Evolutionary conservation across 2,888 invertebrate species (phyloP).

Genomic region (Lydus trimaculatus): DNA sequence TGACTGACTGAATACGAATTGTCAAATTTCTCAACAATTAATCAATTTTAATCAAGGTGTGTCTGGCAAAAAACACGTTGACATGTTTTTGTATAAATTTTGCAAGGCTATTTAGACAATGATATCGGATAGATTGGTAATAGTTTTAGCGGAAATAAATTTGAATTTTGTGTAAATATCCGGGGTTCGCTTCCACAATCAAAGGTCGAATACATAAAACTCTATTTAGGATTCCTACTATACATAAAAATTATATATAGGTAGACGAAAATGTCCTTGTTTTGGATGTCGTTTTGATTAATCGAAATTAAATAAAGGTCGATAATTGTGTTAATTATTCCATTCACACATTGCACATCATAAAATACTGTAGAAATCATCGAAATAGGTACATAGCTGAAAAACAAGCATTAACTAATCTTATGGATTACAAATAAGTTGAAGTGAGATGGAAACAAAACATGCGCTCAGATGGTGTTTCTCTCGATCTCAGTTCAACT

Average conservation of each 20-base stretch:
- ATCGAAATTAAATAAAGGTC: neutral
- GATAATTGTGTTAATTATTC: constrained; percentile 6
- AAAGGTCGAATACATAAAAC: neutral
- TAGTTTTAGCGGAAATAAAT: neutral
- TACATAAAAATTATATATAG: neutral
- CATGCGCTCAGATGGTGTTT: too few relatives aligned
- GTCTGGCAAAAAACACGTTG: neutral
- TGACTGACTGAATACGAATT: neutral
- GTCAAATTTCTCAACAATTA: neutral
- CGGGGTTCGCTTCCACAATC: neutral
- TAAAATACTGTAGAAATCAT: too few relatives aligned
- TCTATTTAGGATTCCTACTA: neutral
- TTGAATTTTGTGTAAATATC: neutral
- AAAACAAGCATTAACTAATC: too few relatives aligned
- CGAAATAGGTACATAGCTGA: too few relatives aligned
- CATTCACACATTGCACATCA: neutral
- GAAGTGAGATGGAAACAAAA: too few relatives aligned
- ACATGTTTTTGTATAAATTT: neutral
- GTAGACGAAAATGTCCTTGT: constrained; percentile 7
- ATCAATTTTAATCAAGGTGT: neutral
- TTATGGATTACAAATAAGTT: too few relatives aligned
- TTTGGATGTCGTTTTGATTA: constrained; percentile 6
- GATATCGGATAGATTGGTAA: neutral
- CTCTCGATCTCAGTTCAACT: too few relatives aligned
- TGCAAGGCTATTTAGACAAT: neutral